Evolutionary conservation across 2,797 vertebrate species (phyloP).

Genomic region (Poliocrania exsul): DNA sequence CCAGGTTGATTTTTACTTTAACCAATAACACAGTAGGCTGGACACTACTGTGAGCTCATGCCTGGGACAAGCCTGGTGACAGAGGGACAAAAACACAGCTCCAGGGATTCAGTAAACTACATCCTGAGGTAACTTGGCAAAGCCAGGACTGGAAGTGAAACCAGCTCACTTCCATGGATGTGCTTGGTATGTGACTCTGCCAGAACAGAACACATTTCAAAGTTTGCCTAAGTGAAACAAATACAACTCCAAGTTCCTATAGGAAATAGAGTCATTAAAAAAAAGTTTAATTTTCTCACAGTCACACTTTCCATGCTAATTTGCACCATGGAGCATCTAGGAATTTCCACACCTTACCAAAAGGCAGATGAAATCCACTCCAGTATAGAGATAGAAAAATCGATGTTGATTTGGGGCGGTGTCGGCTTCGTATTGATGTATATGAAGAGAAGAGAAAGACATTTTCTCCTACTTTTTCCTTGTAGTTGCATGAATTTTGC

Average conservation of each 20-base stretch:
- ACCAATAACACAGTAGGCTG: background rate
- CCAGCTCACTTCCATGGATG: background rate
- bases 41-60: background rate
- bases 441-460: background rate
- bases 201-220: background rate
- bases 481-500: background rate
- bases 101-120: background rate
- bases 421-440: background rate
- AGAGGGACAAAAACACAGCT: background rate
- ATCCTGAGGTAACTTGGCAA: background rate
- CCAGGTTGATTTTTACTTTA: background rate
- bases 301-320: background rate
- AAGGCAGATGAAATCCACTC: background rate
- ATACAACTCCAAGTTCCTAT: background rate
- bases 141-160: background rate
- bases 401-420: background rate
- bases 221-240: background rate
- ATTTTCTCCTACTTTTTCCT: background rate
- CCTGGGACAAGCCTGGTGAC: background rate
- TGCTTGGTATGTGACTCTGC: accelerated
- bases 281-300: background rate
- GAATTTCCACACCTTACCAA: background rate
- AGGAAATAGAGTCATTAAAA: background rate
- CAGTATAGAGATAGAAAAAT: background rate
- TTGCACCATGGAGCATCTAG: background rate